Evolutionary conservation across 2,113 vertebrate genomes (phyloP), one percentile per base, ranked within the genome.

Genomic region (Anolis carolinensis): DNA sequence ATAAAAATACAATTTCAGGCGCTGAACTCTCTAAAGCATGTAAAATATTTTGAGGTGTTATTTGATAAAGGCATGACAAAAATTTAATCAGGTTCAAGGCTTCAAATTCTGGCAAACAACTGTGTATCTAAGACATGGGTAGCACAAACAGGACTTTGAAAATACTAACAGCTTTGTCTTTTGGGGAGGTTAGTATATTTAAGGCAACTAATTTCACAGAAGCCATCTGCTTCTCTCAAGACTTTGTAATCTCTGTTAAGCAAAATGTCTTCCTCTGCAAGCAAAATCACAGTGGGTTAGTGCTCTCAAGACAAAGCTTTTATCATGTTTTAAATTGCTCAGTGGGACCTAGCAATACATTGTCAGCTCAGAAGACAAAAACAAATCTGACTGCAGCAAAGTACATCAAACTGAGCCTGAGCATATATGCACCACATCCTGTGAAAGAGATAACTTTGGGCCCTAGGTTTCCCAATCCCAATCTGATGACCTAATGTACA

Each of bases 121-220:
- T 62, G 82, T 1, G 84, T 44, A 93, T 44, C 85, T 73, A 88
- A 94, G 92, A 96, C 95, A 93, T 93, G 91, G 68, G 82, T 44
- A 91, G 89, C 85, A 92, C 39, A 71, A 83, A 75, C 65, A 89
- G 50, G 87, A 89, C 2, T 90, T 65, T 73, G 84, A 52, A 27
- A 87, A 71, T 27, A 74, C 11, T 34, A 52, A 63, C 36, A 86
- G 30, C 44, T 74, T 21, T 20, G 50, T 36, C n/a, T 55, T 63
- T 48, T 34, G 16, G 70, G 70, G 55, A 85, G 32, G 44, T 4
- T 73, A 36, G 20, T 21, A 48, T 74, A n/a, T 59, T 52, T 52
- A 74, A 73, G 10, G 16, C 30, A 62, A 81, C 13, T 44, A 11
- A 72, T 79, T 62, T 72, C 84, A 85, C 8, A 72, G 62, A 75